phyloP scores from a whole-genome alignment of 2,888 invertebrate species.

The Amblyjoppa proteus region DNA sequence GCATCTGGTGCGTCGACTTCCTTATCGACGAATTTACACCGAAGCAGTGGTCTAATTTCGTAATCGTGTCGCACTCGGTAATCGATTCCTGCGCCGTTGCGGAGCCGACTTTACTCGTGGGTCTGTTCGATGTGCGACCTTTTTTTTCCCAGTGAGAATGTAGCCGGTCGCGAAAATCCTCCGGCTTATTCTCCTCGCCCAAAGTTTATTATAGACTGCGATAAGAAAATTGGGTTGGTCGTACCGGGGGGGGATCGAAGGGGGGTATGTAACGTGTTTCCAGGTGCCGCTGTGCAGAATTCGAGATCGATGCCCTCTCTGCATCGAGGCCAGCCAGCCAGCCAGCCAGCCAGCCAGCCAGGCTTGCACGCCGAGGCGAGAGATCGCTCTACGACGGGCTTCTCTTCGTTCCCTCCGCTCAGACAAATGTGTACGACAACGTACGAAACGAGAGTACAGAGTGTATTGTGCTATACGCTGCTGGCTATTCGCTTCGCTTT shows the following conservation, averaged over 20 bases:
- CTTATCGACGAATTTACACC: not conserved
- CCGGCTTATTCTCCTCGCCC: not conserved
- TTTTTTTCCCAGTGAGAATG: slow-evolving; percentile 2
- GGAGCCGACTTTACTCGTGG: not conserved
- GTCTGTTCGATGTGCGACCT: slow-evolving; percentile 2
- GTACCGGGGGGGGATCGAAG: slow-evolving; percentile 3
- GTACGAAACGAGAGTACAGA: slow-evolving; percentile 23
- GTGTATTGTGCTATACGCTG: slow-evolving; percentile 1
- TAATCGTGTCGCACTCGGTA: not conserved
- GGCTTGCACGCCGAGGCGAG: slow-evolving; percentile 45
- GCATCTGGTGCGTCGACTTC: not conserved
- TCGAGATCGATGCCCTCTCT: slow-evolving; percentile 66
- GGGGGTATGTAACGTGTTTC: slow-evolving; percentile 62
- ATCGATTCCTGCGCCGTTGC: not conserved
- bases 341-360: slow-evolving; percentile 31
- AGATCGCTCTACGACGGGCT: slow-evolving; percentile 38
- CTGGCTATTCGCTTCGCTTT: slow-evolving; percentile 27
- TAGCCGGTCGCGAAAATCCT: slow-evolving; percentile 30
- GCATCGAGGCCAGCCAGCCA: slow-evolving; percentile 51
- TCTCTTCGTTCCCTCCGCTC: slow-evolving; percentile 13
- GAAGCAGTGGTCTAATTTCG: not conserved
- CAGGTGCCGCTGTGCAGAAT: slow-evolving; percentile 64
- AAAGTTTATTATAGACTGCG: slow-evolving; percentile 56
- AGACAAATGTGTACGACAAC: slow-evolving; percentile 21
- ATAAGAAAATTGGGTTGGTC: slow-evolving; percentile 60